A percentile compares a stretch with the other conserved stretches of the same genome.
phyloP scores from a whole-genome alignment of 2,888 invertebrate species.

The Cephus pygmeus region DNA sequence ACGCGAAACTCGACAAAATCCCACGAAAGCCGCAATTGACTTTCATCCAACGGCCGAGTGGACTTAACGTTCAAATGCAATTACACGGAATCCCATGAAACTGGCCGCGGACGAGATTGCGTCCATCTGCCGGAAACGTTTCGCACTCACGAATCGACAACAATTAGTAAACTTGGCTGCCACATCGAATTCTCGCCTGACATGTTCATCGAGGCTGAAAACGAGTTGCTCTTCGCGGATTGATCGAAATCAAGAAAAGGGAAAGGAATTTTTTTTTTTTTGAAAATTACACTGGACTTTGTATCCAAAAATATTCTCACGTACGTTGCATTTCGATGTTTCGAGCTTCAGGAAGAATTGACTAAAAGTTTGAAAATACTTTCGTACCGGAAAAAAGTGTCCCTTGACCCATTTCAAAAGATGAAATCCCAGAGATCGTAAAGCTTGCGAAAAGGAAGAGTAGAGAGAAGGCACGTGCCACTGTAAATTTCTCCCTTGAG shows the following conservation, averaged over 20 bases:
- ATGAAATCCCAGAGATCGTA: neutral
- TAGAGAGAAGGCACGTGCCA: neutral
- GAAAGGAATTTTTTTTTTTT: too few species aligned
- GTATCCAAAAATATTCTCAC: too few species aligned
- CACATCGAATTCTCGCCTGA: too few species aligned
- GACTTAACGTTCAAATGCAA: neutral
- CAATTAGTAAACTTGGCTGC: neutral
- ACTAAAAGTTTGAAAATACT: neutral
- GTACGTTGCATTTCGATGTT: too few species aligned
- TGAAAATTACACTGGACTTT: too few species aligned
- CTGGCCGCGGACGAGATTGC: neutral
- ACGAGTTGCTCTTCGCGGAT: neutral
- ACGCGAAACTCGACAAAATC: neutral
- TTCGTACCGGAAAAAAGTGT: neutral
- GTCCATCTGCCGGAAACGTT: neutral
- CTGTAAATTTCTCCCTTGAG: neutral
- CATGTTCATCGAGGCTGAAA: neutral
- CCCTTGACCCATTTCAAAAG: neutral
- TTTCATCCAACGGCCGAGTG: neutral
- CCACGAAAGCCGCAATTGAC: neutral
- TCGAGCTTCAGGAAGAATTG: too few species aligned
- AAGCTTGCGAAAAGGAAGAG: neutral
- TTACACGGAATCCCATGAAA: neutral
- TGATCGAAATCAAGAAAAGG: neutral
- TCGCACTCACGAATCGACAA: neutral